Conservation (phyloP, 1,140 invertebrate genomes). For the Drosophila eugracilis region DNA sequence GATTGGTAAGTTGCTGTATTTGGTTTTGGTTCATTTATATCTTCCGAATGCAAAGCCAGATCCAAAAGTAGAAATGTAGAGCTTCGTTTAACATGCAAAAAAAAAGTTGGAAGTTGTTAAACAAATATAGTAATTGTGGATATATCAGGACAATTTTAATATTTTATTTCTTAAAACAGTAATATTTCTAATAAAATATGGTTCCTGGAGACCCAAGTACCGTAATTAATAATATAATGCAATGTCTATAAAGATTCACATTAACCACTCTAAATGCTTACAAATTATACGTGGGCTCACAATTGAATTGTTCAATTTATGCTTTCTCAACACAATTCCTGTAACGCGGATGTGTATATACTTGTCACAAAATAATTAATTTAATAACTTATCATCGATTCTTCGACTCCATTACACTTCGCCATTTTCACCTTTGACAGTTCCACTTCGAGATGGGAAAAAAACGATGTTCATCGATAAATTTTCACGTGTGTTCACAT, state of each 20-base stretch:
- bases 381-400: slow-evolving; percentile 9
- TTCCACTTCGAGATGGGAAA: slow-evolving; percentile 8
- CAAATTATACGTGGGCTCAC: background rate
- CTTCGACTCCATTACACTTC: slow-evolving; percentile 38
- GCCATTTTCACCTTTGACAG: slow-evolving; percentile 57
- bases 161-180: no score
- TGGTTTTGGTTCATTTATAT: slow-evolving; percentile 83
- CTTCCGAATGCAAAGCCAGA: slow-evolving; percentile 40
- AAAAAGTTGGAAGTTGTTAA: no score
- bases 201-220: no score
- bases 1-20: slow-evolving; percentile 87
- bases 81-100: no score
- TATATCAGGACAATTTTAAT: no score
- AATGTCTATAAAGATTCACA: no score
- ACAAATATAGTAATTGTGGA: no score
- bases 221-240: background rate
- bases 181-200: no score
- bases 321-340: slow-evolving; percentile 4
- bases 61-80: no score
- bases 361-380: slow-evolving; percentile 4
- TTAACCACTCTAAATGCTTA: background rate
- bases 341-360: slow-evolving; percentile 19
- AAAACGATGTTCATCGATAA: slow-evolving; percentile 5
- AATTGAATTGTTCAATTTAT: background rate
- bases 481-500: background rate